A percentile compares a stretch with the other conserved stretches of the same genome.
Conservation (phyloP, 2,113 vertebrate species). For the Rostratula benghalensis region DNA sequence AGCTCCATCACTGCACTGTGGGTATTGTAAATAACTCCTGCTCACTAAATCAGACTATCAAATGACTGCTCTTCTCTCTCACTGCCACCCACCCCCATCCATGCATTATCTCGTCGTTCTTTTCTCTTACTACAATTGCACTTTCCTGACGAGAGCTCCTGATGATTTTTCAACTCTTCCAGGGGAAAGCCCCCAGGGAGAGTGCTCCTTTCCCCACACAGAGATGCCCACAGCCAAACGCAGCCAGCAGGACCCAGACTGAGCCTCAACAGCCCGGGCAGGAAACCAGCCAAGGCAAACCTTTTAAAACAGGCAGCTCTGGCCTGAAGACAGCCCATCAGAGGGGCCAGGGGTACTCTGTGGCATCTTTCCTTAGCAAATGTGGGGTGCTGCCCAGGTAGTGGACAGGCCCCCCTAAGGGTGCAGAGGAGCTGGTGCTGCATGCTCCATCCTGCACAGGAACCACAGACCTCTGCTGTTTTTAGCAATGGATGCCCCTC, state of each 20-base stretch:
- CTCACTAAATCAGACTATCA: not conserved
- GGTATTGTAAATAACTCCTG: not conserved
- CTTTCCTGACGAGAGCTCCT: not conserved
- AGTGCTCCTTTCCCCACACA: not conserved
- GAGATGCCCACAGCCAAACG: not conserved
- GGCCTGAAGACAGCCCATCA: not conserved
- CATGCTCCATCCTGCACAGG: not conserved
- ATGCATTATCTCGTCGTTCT: not conserved
- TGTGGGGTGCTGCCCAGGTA: fast-evolving
- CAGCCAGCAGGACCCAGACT: not conserved
- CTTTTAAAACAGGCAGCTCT: not conserved
- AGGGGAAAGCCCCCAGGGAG: not conserved
- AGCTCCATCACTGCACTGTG: not conserved
- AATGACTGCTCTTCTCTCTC: not conserved
- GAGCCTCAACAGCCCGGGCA: not conserved
- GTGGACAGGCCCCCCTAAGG: too few relatives aligned
- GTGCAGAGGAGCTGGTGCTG: not conserved
- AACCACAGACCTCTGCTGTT: not conserved
- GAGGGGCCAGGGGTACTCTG: not conserved
- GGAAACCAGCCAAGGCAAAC: not conserved
- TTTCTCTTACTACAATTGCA: not conserved
- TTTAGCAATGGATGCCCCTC: not conserved
- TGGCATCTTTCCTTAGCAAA: not conserved
- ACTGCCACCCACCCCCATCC: not conserved
- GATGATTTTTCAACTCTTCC: not conserved